Conservation (phyloP, 2,113 vertebrate species). For the Oryzias curvinotus region DNA sequence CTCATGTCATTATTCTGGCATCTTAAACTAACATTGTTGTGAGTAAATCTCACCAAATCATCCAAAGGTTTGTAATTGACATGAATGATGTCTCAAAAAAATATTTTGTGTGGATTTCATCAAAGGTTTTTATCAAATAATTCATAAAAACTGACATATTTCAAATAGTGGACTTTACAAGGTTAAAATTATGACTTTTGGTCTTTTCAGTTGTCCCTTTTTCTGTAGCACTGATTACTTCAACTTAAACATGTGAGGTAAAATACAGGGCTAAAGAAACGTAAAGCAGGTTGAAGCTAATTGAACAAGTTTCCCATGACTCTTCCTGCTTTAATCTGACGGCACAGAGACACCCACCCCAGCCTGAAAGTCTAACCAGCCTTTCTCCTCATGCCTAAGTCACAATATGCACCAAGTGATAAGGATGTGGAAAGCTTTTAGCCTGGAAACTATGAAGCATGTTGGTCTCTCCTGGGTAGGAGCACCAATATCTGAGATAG, state of each 20-base stretch:
- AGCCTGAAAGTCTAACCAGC: conserved; percentile 8
- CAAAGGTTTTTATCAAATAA: no score
- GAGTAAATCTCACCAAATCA: no score
- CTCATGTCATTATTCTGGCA: no score
- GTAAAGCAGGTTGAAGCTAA: not conserved
- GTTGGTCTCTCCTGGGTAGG: conserved; percentile 50
- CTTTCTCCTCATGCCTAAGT: conserved; percentile 6
- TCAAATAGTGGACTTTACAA: no score
- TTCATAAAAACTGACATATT: no score
- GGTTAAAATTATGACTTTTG: no score
- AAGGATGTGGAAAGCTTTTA: conserved; percentile 54
- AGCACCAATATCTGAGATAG: conserved; percentile 48
- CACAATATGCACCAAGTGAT: conserved; percentile 66
- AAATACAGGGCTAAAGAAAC: not conserved
- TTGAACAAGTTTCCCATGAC: conserved; percentile 16
- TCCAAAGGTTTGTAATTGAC: no score
- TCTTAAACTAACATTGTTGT: no score
- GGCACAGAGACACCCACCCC: conserved; percentile 8
- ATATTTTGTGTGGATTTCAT: no score
- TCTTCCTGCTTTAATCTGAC: conserved; percentile 39
- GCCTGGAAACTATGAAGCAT: conserved; percentile 24
- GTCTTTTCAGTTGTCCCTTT: no score
- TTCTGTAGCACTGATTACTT: no score
- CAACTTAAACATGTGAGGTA: not conserved
- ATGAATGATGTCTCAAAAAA: no score